These are phyloP conservation scores for Pseudobourletiella spinata DNA, from an alignment of 1,140 invertebrate genomes.

Conservation along the genomic window DNA sequence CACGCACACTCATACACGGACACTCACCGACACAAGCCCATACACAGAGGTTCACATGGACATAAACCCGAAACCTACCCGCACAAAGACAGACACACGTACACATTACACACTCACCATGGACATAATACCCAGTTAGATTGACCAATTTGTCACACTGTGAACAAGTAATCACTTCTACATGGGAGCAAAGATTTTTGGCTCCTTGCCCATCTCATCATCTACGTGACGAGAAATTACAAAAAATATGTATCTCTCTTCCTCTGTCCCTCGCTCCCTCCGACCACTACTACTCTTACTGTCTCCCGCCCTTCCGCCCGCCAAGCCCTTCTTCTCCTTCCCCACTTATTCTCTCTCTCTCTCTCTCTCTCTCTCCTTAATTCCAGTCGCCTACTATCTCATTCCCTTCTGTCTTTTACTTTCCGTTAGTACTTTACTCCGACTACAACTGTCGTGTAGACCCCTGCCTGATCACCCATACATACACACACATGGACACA, in stretches of 20 bases:
- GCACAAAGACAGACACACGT: too few species aligned
- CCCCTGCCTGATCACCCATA: too few species aligned
- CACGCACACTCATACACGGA: too few species aligned
- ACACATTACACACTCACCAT: too few species aligned
- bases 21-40: too few species aligned
- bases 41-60: too few species aligned
- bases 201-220: conserved; percentile 12
- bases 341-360: neutral
- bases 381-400: neutral
- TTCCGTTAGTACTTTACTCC: too few species aligned
- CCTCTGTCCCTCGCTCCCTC: neutral
- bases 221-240: conserved; percentile 16
- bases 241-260: conserved; percentile 7
- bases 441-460: too few species aligned
- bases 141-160: conserved; percentile 13
- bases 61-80: too few species aligned
- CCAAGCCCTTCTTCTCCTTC: neutral
- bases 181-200: conserved; percentile 10
- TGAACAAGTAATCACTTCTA: conserved; percentile 14
- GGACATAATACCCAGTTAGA: conserved; percentile 7
- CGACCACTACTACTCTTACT: neutral
- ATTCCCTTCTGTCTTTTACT: too few species aligned
- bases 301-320: neutral
- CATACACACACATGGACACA: too few species aligned
- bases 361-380: neutral